Conservation (phyloP, 2,888 invertebrate genomes). For the Napeogenes sylphis region DNA sequence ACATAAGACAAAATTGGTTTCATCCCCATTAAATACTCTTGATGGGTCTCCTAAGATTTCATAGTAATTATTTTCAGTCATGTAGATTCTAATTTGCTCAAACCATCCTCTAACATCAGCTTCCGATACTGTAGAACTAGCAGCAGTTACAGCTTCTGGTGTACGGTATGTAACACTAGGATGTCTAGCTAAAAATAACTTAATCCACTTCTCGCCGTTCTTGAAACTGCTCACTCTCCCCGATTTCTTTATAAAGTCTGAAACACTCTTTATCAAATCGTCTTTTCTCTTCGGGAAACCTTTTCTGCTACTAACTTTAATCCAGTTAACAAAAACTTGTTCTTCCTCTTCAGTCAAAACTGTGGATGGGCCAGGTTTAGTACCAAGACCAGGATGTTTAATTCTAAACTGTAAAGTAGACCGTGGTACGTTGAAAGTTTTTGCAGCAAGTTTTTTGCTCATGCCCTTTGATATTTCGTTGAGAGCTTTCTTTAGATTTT, state of each 20-base stretch:
- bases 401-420: slow-evolving; percentile 23
- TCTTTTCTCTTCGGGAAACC: slow-evolving; percentile 41
- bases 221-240: slow-evolving; percentile 19
- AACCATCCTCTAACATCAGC: slow-evolving; percentile 34
- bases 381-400: slow-evolving; percentile 15
- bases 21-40: slow-evolving; percentile 40
- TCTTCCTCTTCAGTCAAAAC: slow-evolving; percentile 36
- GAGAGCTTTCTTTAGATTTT: no score
- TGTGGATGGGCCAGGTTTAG: slow-evolving; percentile 24
- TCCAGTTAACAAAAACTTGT: slow-evolving; percentile 39
- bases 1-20: slow-evolving; percentile 3
- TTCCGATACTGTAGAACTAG: slow-evolving; percentile 35
- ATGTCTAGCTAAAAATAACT: slow-evolving; percentile 31
- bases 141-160: slow-evolving; percentile 33
- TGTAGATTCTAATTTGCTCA: slow-evolving; percentile 30
- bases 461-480: slow-evolving; percentile 17
- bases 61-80: slow-evolving; percentile 32
- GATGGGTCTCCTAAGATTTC: slow-evolving; percentile 32
- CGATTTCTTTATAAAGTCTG: slow-evolving; percentile 32
- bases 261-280: slow-evolving; percentile 35
- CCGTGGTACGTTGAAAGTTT: slow-evolving; percentile 22
- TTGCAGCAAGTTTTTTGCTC: slow-evolving; percentile 25
- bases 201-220: slow-evolving; percentile 28
- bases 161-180: slow-evolving; percentile 29
- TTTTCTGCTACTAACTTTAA: slow-evolving; percentile 36